A percentile compares a stretch with the other conserved stretches of the same genome.
phyloP scores from a whole-genome alignment of 64 coral and sea anemone genomes.

The Montipora efflorescens region DNA sequence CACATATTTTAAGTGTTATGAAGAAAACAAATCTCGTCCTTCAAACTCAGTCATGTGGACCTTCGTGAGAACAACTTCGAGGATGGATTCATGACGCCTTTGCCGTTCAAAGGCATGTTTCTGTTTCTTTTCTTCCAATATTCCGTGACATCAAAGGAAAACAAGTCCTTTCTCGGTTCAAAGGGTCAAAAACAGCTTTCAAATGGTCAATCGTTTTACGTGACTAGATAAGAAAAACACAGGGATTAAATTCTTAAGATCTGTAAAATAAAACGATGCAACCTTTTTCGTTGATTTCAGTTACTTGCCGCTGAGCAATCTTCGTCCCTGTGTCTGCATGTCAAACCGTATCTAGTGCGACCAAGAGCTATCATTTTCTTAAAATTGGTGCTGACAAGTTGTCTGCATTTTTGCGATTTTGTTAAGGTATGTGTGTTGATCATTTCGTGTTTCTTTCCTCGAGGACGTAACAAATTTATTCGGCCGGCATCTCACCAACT shows the following conservation, averaged over 20 bases:
- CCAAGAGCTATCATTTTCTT: not conserved
- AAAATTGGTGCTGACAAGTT: not conserved
- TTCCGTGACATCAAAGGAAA: not conserved
- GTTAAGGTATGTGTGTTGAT: not conserved
- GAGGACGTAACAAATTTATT: too few relatives aligned
- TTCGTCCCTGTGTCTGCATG: not conserved
- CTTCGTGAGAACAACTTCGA: not conserved
- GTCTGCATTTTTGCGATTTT: not conserved
- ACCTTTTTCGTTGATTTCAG: not conserved
- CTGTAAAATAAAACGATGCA: not conserved
- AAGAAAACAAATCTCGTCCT: not conserved
- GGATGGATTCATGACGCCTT: not conserved
- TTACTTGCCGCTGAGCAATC: not conserved
- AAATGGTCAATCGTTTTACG: conserved; percentile 15
- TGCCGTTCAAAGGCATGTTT: not conserved
- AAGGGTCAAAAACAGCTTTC: conserved; percentile 5
- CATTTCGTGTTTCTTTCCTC: not conserved
- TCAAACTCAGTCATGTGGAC: not conserved
- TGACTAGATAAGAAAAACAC: conserved; percentile 22
- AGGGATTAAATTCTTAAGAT: not conserved
- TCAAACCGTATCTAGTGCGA: not conserved
- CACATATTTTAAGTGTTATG: conserved; percentile 1
- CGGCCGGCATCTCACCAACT: too few relatives aligned
- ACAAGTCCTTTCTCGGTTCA: not conserved
- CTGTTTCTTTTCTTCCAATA: not conserved